Base-by-base conservation (phyloP, 2,888 invertebrate species). In the Cenopis cana region DNA sequence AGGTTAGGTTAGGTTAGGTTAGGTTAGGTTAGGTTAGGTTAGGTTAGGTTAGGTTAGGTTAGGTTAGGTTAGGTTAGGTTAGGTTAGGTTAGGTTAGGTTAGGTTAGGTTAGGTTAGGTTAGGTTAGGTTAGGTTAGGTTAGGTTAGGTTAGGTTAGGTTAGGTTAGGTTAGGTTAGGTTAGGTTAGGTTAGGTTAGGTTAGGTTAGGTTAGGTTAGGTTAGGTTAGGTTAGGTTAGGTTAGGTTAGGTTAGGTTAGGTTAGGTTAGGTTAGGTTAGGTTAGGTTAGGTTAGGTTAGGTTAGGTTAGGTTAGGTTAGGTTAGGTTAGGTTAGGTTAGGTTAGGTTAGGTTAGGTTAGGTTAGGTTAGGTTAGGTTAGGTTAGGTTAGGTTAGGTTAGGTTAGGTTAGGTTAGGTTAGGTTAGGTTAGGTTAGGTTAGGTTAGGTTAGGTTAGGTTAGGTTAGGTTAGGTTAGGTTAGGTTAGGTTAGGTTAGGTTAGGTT, bases 251-350 rank as follows among this genome's bases (percentile, higher is more conserved):
- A 59, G 59, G 59, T 59, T 59, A 59, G 59, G 59, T 57, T 57
- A 57, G 57, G 57, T 38, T 56, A 57, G 57, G 38, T 57, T 38
- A 59, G 73, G 75, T 73, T 74, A 74, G 74, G 74, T 72, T 74
- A 71, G 75, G 72, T 74, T 73, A 75, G 76, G 76, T 75, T 75
- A 73, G 76, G 76, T 73, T 74, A 76, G 76, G 76, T 74, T 74
- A 75, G 76, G 76, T 75, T 74, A 74, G 75, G 76, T 74, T 75
- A 75, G 76, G 76, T 75, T 75, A 76, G 76, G 76, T 74, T 74
- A 76, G 76, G 76, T 74, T 74, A 74, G 75, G 73, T 74, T 73
- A 74, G 74, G 74, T 74, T 73, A 73, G 76, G 74, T 76, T 74
- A 74, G 75, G 74, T 75, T 74, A 74, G 75, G 74, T 75, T 73